Conservation (phyloP, 1,140 invertebrate genomes). For the Limonius californicus region DNA sequence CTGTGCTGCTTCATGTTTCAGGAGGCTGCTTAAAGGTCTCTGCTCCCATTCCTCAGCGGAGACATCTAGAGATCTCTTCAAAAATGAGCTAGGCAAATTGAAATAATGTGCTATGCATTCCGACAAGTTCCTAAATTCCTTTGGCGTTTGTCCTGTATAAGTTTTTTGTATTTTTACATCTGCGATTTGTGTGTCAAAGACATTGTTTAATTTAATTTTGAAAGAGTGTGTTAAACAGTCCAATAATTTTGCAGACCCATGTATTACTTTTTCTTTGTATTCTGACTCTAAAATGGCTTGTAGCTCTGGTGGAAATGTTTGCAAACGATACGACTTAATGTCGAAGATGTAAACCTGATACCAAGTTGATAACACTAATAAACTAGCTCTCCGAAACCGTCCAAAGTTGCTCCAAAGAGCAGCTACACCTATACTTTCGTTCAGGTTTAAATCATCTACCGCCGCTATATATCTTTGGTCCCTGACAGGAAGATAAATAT, state of each 20-base stretch:
- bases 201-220: constrained; percentile 48
- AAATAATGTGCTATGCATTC: background rate
- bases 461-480: constrained; percentile 44
- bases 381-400: constrained; percentile 50
- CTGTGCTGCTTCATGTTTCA: too few relatives aligned
- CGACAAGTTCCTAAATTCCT: background rate
- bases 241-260: constrained; percentile 50
- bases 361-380: constrained; percentile 49
- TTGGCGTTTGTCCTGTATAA: background rate
- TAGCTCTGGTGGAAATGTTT: constrained; percentile 49
- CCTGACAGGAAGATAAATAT: background rate
- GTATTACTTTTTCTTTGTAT: constrained; percentile 50
- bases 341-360: constrained; percentile 52
- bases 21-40: too few relatives aligned
- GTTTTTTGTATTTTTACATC: background rate
- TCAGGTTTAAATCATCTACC: constrained; percentile 46
- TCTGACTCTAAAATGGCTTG: constrained; percentile 48
- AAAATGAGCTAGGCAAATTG: background rate
- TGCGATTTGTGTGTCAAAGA: constrained; percentile 47
- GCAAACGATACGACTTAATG: constrained; percentile 49
- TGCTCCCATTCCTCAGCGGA: too few relatives aligned
- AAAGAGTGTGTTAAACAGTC: constrained; percentile 52
- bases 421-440: constrained; percentile 45
- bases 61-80: too few relatives aligned
- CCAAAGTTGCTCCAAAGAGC: constrained; percentile 49